Evolutionary conservation across 30 jellyfish, hydroid and myxozoan species (phyloP).

Genomic region (Catostylus mosaicus): DNA sequence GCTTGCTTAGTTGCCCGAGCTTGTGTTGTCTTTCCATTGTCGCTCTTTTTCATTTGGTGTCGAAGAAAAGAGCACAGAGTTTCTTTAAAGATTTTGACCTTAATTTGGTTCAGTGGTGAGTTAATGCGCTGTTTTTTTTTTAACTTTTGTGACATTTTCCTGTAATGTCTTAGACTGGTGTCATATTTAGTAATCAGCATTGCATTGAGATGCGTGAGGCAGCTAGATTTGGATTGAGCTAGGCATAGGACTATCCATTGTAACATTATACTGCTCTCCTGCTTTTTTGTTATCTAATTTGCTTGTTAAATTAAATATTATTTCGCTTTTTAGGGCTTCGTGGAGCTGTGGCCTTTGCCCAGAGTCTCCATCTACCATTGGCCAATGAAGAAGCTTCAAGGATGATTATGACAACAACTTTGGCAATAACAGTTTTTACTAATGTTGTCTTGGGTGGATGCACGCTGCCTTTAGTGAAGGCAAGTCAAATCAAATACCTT

Average conservation of each 20-base stretch:
- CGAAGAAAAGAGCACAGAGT: constrained; percentile 86
- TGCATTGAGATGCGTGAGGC: too few relatives aligned
- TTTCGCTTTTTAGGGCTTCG: constrained; percentile 69
- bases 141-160: too few relatives aligned
- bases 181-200: too few relatives aligned
- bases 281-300: too few relatives aligned
- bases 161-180: too few relatives aligned
- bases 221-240: too few relatives aligned
- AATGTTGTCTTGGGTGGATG: constrained; percentile 85
- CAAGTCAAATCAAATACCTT: constrained; percentile 8
- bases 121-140: too few relatives aligned
- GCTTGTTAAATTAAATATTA: too few relatives aligned
- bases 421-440: constrained; percentile 90
- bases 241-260: too few relatives aligned
- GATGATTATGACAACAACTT: constrained; percentile 89
- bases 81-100: constrained; percentile 75
- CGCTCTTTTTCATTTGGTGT: constrained; percentile 87
- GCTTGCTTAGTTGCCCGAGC: constrained; percentile 94
- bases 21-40: constrained; percentile 85
- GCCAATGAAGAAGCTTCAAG: constrained; percentile 72
- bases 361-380: constrained; percentile 90
- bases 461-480: constrained; percentile 92
- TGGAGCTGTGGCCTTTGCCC: constrained; percentile 98
- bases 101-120: constrained; percentile 98
- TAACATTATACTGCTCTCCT: too few relatives aligned